Evolutionary conservation across 2,888 invertebrate species (phyloP), one percentile per base, ranked within the genome.

Genomic region (Volucella inflata): DNA sequence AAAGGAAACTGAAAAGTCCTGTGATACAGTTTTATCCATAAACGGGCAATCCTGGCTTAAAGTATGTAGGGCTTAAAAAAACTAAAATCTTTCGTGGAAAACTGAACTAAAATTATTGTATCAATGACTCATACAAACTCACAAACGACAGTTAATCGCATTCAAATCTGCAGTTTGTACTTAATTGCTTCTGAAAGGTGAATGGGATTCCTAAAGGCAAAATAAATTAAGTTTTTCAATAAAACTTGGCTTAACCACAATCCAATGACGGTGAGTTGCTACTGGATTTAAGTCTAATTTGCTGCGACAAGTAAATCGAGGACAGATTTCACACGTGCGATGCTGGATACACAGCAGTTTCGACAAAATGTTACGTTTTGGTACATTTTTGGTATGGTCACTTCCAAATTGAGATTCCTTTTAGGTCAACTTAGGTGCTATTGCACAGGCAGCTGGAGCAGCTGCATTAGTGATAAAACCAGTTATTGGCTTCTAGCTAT

Each of bases 281-380:
- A 17, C 44, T 14, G 21, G 44, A 8, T 55, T 55, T 55, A 12
- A 57, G 21, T 42, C 4, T 48, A 40, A 55, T 76, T 42, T 40
- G 67, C n/a, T 17, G 44, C 67, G 53, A 60, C 67, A 82, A 60
- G 10, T 55, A 67, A 67, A 62, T 77, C 44, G 14, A 74, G 74
- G 60, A 60, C 57, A 78, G n/a, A 68, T 44, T 57, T 57, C 72
- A 74, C 77, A 78, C 68, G 78, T 77, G 67, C 48, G 62, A 46
- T 62, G 50, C 17, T 38, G 57, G 8, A 48, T 48, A 8, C 16
- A 60, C 30, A 59, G 44, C 59, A 59, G 53, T 55, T 42, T 44
- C 50, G 53, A 67, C 68, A 74, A 30, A 30, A 30, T 6, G 30
- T 30, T 30, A 30, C 30, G 30, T 68, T 67, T 48, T 44, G 59